Percentiles rank a stretch among this genome's conserved stretches.
Conservation (phyloP, 2,888 invertebrate genomes). For the Escarpia spicata region DNA sequence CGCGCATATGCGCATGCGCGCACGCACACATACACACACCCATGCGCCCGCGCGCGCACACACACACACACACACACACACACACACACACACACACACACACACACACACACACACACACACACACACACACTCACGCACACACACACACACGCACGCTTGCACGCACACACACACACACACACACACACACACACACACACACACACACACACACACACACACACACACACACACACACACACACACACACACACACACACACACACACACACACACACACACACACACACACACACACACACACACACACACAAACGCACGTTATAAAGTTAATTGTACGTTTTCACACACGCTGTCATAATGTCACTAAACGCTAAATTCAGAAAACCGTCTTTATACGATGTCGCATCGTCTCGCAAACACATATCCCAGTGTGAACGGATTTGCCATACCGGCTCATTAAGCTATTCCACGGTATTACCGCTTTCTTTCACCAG, state of each 20-base stretch:
- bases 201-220: not conserved
- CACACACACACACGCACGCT: not conserved
- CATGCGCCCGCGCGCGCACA: not conserved
- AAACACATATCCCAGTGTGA: not conserved
- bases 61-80: not conserved
- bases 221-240: not conserved
- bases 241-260: not conserved
- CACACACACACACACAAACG: not conserved
- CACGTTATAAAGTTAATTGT: not conserved
- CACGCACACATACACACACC: not conserved
- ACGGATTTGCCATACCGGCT: not conserved
- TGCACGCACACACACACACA: not conserved
- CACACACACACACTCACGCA: not conserved
- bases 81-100: not conserved
- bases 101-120: not conserved
- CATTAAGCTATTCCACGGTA: not conserved
- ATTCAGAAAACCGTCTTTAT: not conserved
- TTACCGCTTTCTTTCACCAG: not conserved
- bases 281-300: not conserved
- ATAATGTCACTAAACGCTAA: not conserved
- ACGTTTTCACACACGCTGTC: not conserved
- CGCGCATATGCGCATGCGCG: not conserved
- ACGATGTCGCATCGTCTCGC: not conserved
- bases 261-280: not conserved
- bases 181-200: not conserved